Percentiles rank a stretch among this genome's conserved stretches.
Conservation (phyloP, 2,113 vertebrate species). For the Jacana jacana region DNA sequence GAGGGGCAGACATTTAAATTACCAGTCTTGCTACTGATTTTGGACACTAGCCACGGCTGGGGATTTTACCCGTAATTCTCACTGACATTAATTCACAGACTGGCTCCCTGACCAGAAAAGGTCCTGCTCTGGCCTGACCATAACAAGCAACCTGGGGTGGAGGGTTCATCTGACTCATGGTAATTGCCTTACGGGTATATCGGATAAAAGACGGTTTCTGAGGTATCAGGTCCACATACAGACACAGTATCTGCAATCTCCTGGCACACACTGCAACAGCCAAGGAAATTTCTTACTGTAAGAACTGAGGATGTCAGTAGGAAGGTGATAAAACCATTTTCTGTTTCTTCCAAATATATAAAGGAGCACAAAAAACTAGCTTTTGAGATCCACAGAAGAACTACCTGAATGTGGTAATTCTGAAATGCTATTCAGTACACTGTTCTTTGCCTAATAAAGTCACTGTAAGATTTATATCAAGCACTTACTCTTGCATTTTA, state of each 20-base stretch:
- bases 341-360: neutral
- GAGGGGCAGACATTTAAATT: constrained; percentile 25
- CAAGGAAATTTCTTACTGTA: neutral
- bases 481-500: neutral
- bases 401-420: neutral
- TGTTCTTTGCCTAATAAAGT: neutral
- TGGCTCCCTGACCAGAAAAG: constrained; percentile 44
- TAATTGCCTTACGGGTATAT: constrained; percentile 27
- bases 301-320: neutral
- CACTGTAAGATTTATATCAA: neutral
- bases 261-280: neutral
- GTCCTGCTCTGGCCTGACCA: constrained; percentile 28
- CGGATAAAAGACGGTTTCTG: neutral
- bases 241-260: constrained; percentile 10
- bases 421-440: neutral
- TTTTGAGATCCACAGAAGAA: neutral
- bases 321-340: constrained; percentile 1
- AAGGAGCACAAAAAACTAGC: neutral
- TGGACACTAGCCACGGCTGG: constrained; percentile 15
- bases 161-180: constrained; percentile 39
- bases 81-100: constrained; percentile 51
- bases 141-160: constrained; percentile 1
- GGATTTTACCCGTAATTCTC: constrained; percentile 59
- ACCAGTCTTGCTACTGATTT: neutral
- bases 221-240: neutral